Base-by-base conservation (phyloP, 2,888 invertebrate species). In the Tortricodes alternella region DNA sequence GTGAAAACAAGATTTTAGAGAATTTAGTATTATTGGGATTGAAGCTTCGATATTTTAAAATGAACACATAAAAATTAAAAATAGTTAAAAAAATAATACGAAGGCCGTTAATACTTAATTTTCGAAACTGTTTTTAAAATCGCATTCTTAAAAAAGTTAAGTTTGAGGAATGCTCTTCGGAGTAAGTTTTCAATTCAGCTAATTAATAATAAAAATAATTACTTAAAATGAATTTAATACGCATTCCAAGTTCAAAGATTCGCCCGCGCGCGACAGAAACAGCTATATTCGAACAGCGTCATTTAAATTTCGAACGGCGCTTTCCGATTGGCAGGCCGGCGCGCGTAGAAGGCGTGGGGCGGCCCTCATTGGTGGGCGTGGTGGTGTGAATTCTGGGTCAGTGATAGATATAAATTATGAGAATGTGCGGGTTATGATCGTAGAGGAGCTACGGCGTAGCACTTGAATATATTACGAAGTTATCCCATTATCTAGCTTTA, bases 281-380 rank as follows among this genome's bases (percentile, higher is more conserved):
- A 66, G 77, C 70, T 75, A 80, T 80, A 84, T 67, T 64, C 73
- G 68, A 67, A 67, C 73, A 64, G 71, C 44, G 49, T 49, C 56
- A 50, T 56, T 56, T 38, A 29, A 50, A 44, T 76, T 80, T 76
- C 70, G 74, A 81, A 80, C 73, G 73, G 55, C 58, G 70, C 58
- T 53, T 60, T 73, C 67, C 75, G 85, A 92, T 92, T 92, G 92
- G 92, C 70, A 78, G 84, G 73, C 75, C 68, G 78, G 67, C 70
- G 76, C 74, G 77, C 64, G 55, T 60, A 65, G 76, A 72, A 81
- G 89, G 88, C 87, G 88, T 83, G 82, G 77, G 77, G 76, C 76
- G 76, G 68, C 73, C 72, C 76, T 73, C 70, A 71, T 74, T 72
- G 78, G 73, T 83, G 79, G 89, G 90, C 89, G 90, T 89, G 89